Evolutionary conservation across 2,113 vertebrate genomes (phyloP), one percentile per base, ranked within the genome.

Genomic region (Sylvilagus bachmani): DNA sequence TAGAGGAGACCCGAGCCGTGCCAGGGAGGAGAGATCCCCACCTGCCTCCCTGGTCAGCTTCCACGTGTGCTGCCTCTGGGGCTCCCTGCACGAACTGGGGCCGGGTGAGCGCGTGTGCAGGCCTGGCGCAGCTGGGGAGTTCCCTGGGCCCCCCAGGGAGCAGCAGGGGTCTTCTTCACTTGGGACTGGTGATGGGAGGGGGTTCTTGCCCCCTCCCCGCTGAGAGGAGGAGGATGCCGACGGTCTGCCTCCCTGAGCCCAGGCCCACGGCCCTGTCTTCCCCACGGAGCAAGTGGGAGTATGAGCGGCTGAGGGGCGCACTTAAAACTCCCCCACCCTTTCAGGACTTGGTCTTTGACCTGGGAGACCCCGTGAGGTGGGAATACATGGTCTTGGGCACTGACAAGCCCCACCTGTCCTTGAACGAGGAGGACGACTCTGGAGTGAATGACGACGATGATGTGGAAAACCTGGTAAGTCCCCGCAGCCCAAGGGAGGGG

Each of bases 271-370:
- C 4, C 58, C 44, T 3, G 0, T 12, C 13, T 6, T 6, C 1
- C 9, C 31, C 4, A 2, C 1, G 11, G 51, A 17, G 55, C 51
- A 5, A 55, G 22, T 13, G 27, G 2, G 5, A 77, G 4, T 0
- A 0, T 8, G 10, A 27, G 0, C 3, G 17, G 22, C 11, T 0
- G 0, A 11, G 71, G 17, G 25, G 17, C 1, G 2, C 19, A 36
- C 85, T 84, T 24, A 38, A 13, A 55, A 25, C 12, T 51, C 66
- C 27, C 6, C 44, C 51, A 70, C 75, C 71, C 80, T n/a, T 36
- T 64, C 71, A 99, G 99, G 99, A 99, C 17, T 94, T 99, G 98
- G 25, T 89, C 89, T 99, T 98, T 97, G 98, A 99, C 97, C 97
- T 99, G 93, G 97, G 98, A 10, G 98, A 99, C 44, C 3, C 97